These are phyloP conservation scores for Drusus annulatus DNA, from an alignment of 1,140 invertebrate species.

Conservation along the genomic window DNA sequence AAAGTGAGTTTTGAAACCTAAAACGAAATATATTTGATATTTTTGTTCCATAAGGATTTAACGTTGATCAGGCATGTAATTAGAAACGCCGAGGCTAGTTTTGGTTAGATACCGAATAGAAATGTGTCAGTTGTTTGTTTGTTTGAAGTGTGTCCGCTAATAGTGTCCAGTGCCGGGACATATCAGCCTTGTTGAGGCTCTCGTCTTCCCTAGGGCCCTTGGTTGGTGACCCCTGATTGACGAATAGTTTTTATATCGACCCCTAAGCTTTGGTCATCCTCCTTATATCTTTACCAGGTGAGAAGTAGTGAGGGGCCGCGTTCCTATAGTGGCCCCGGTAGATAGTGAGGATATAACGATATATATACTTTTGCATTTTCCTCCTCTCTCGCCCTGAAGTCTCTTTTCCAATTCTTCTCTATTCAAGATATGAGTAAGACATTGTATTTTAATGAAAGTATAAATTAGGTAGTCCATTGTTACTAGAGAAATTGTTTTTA, in stretches of 20 bases:
- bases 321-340: not conserved
- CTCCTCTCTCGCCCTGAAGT: constrained; percentile 51
- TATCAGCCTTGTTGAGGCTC: constrained; percentile 38
- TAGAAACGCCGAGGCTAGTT: not conserved
- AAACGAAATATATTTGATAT: too few species aligned
- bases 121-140: constrained; percentile 11
- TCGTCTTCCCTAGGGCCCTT: constrained; percentile 38
- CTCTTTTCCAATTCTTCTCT: constrained; percentile 57
- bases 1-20: too few species aligned
- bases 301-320: constrained; percentile 4
- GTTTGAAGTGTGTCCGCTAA: not conserved
- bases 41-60: too few species aligned
- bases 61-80: too few species aligned
- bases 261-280: constrained; percentile 38
- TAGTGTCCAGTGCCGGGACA: constrained; percentile 27
- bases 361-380: constrained; percentile 55
- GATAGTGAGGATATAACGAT: constrained; percentile 57
- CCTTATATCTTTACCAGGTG: constrained; percentile 23
- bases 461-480: constrained; percentile 58
- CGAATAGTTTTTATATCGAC: constrained; percentile 47
- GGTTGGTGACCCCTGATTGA: constrained; percentile 27
- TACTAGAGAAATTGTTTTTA: constrained; percentile 59
- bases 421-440: constrained; percentile 48
- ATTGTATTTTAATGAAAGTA: constrained; percentile 47
- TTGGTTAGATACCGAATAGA: not conserved